Percentiles rank a stretch among this genome's conserved stretches.
Evolutionary conservation across 2,113 vertebrate genomes (phyloP).

Genomic region (Hippocampus comes): DNA sequence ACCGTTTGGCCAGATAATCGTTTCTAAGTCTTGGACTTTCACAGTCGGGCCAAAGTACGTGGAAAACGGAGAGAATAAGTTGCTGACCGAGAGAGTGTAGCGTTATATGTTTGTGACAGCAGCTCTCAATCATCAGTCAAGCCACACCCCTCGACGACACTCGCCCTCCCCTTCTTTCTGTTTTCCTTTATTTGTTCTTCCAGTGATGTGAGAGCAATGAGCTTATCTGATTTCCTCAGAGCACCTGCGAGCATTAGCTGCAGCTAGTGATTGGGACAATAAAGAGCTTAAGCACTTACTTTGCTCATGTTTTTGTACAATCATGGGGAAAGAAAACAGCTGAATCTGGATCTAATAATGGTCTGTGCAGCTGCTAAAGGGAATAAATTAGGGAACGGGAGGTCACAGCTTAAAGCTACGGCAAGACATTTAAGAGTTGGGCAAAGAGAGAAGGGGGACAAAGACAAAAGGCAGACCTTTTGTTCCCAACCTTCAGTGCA

Average conservation of each 20-base stretch:
- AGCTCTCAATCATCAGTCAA: constrained; percentile 11
- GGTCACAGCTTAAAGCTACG: constrained; percentile 35
- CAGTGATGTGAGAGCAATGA: constrained; percentile 47
- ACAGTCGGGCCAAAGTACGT: neutral
- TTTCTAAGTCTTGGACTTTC: neutral
- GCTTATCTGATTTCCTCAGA: constrained; percentile 30
- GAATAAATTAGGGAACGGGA: constrained; percentile 32
- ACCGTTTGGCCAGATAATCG: constrained; percentile 1
- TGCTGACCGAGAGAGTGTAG: neutral
- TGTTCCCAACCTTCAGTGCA: constrained; percentile 50
- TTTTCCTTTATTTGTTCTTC: constrained; percentile 13
- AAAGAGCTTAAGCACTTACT: constrained; percentile 33
- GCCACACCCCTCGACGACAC: neutral
- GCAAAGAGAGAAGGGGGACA: constrained; percentile 28
- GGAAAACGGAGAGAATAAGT: neutral
- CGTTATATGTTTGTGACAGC: neutral
- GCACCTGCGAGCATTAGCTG: constrained; percentile 22
- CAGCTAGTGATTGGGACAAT: constrained; percentile 33
- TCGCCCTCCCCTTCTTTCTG: too few species aligned
- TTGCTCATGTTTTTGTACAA: constrained; percentile 30
- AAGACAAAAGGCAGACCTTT: constrained; percentile 41
- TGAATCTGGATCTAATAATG: constrained; percentile 53
- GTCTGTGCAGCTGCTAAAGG: constrained; percentile 26
- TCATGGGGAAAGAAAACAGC: constrained; percentile 48
- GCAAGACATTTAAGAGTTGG: constrained; percentile 36